Conservation (phyloP, 1,140 invertebrate genomes). For the Metopolophium dirhodum region DNA sequence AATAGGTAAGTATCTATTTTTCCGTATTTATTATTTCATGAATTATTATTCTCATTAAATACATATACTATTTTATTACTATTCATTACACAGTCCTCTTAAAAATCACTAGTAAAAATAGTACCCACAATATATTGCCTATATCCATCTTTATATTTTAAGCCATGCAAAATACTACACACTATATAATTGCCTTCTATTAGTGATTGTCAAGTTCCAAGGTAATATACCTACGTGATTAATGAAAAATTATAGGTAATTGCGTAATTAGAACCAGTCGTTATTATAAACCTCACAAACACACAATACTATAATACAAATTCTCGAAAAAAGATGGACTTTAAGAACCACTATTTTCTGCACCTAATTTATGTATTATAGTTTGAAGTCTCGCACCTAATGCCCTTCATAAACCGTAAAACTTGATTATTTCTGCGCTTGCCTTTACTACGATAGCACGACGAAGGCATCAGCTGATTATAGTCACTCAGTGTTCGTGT, state of each 20-base stretch:
- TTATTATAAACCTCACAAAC: background rate
- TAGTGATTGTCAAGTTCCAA: background rate
- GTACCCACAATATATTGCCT: background rate
- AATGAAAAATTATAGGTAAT: background rate
- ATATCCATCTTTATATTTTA: background rate
- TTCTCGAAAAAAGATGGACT: background rate
- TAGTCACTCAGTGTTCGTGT: background rate
- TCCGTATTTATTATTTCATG: background rate
- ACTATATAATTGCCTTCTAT: background rate
- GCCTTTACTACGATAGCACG: background rate
- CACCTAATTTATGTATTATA: background rate
- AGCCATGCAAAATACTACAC: background rate
- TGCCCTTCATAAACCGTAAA: background rate
- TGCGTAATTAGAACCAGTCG: background rate
- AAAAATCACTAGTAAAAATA: background rate
- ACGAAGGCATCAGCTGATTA: background rate
- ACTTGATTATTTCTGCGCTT: background rate
- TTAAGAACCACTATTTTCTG: background rate
- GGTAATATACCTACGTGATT: background rate
- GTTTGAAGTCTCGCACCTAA: background rate
- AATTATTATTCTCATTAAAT: background rate
- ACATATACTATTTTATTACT: background rate
- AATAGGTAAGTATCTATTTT: background rate
- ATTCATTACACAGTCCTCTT: background rate
- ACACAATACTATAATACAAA: background rate